These are phyloP conservation scores for Carapus acus DNA, from an alignment of 2,797 vertebrate species.

Conservation along the genomic window DNA sequence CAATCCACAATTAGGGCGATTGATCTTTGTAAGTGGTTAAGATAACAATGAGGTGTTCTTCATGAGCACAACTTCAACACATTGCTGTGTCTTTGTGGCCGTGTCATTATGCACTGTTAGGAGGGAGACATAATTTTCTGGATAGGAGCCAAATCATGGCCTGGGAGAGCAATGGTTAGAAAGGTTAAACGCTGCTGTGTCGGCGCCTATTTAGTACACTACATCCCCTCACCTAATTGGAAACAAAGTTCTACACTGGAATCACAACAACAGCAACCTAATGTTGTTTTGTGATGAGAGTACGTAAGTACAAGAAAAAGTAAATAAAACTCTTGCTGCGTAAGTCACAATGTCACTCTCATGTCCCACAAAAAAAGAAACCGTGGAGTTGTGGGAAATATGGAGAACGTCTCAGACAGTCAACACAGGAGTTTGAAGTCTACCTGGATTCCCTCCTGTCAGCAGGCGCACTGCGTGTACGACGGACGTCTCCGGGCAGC, in stretches of 20 bases:
- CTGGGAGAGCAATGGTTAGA: slow-evolving; percentile 42
- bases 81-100: background rate
- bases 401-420: no score
- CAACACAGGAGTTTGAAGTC: background rate
- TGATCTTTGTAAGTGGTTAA: background rate
- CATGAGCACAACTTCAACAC: background rate
- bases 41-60: background rate
- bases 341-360: no score
- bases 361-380: no score
- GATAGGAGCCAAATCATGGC: slow-evolving; percentile 27
- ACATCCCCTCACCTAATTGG: slow-evolving; percentile 3
- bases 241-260: slow-evolving; percentile 43
- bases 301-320: background rate
- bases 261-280: background rate
- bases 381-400: no score
- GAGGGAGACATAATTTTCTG: background rate
- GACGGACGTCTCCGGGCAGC: no score
- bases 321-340: background rate
- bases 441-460: slow-evolving; percentile 80
- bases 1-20: slow-evolving; percentile 2
- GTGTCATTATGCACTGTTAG: background rate
- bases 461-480: no score
- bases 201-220: slow-evolving; percentile 27
- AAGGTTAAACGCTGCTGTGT: slow-evolving; percentile 1
- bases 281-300: no score